Conservation (phyloP, 2,797 vertebrate species). For the Tympanoctomys barrerae region DNA sequence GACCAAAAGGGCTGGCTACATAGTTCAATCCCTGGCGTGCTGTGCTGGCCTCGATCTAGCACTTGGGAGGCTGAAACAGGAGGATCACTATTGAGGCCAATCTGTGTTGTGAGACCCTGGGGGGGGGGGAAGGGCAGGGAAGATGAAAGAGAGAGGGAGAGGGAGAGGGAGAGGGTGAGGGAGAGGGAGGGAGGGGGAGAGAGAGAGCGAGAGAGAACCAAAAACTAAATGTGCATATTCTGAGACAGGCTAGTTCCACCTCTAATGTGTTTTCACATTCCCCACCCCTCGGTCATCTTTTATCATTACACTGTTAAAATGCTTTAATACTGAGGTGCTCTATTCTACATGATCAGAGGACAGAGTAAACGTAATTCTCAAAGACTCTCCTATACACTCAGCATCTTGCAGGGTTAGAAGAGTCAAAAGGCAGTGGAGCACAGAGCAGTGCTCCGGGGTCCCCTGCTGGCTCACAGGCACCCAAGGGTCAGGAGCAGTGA, state of each 20-base stretch:
- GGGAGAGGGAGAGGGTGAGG: too few species aligned
- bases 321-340: neutral
- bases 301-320: neutral
- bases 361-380: neutral
- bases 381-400: neutral
- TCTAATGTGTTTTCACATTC: neutral
- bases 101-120: too few species aligned
- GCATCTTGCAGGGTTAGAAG: neutral
- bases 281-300: neutral
- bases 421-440: neutral
- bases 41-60: too few species aligned
- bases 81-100: too few species aligned
- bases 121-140: too few species aligned
- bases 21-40: too few species aligned
- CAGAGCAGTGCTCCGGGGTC: neutral
- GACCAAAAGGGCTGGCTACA: neutral
- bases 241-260: neutral
- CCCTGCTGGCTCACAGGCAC: neutral
- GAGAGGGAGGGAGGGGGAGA: too few species aligned
- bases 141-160: too few species aligned
- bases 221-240: neutral
- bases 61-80: too few species aligned
- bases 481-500: neutral
- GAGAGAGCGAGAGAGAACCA: neutral
- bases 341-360: neutral